phyloP scores from a whole-genome alignment of 2,797 vertebrate genomes.

The Chromis chromis region DNA sequence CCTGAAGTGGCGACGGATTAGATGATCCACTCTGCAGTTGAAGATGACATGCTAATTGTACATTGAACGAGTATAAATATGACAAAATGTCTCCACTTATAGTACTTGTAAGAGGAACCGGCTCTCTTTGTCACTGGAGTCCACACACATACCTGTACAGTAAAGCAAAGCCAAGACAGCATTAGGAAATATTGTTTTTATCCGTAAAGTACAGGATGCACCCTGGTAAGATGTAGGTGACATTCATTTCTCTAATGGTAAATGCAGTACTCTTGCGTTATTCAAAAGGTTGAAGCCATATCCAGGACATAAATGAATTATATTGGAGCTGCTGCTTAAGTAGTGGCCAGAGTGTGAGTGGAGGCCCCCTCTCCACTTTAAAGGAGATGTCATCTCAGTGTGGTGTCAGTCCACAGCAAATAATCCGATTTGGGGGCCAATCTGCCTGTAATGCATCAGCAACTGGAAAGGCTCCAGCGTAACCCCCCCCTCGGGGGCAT shows the following conservation, averaged over 20 bases:
- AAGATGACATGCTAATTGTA: constrained; percentile 75
- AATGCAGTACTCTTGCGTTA: constrained; percentile 76
- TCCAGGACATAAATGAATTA: constrained; percentile 82
- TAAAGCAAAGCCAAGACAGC: constrained; percentile 21
- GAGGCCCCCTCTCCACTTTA: constrained; percentile 81
- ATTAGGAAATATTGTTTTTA: constrained; percentile 63
- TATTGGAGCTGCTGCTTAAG: constrained; percentile 80
- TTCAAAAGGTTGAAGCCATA: constrained; percentile 81
- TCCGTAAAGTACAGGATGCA: constrained; percentile 66
- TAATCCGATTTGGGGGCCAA: constrained; percentile 86
- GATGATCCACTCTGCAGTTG: constrained; percentile 64
- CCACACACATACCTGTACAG: constrained; percentile 13
- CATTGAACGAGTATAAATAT: constrained; percentile 72
- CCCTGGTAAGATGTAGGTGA: constrained; percentile 70
- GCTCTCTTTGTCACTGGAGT: constrained; percentile 13
- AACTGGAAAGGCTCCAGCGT: constrained; percentile 80
- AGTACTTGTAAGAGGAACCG: constrained; percentile 5
- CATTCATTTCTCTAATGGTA: constrained; percentile 85
- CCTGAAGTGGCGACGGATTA: constrained; percentile 70
- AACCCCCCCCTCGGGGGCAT: constrained; percentile 38
- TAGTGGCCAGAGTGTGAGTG: constrained; percentile 81
- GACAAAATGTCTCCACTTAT: constrained; percentile 55
- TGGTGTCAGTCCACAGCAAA: constrained; percentile 86
- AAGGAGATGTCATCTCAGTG: constrained; percentile 86
- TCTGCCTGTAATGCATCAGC: constrained; percentile 86